Percentiles rank a stretch among this genome's conserved stretches.
Conservation (phyloP, 2,888 invertebrate genomes). For the Chesias legatella region DNA sequence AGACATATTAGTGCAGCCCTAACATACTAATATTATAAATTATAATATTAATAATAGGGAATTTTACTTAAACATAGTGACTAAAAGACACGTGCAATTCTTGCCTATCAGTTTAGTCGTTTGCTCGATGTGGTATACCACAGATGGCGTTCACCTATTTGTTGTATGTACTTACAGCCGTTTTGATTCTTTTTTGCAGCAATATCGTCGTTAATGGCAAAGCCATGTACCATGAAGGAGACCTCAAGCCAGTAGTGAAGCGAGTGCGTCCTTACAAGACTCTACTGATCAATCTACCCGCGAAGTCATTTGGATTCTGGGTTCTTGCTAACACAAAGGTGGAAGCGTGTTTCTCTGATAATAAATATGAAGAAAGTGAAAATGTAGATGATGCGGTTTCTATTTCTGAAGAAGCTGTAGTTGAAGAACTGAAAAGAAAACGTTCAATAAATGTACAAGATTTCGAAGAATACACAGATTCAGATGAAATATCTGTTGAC, state of each 20-base stretch:
- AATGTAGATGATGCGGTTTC: constrained; percentile 18
- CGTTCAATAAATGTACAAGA: constrained; percentile 38
- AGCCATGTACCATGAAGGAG: constrained; percentile 78
- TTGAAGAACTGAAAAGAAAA: constrained; percentile 36
- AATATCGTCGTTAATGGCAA: constrained; percentile 83
- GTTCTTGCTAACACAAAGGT: constrained; percentile 84
- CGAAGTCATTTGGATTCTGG: constrained; percentile 87
- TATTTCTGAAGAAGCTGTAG: constrained; percentile 30
- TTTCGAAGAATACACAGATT: constrained; percentile 28
- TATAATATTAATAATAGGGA: no score
- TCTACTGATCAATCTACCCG: constrained; percentile 81
- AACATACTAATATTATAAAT: no score
- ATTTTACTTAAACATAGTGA: no score
- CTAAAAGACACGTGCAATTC: no score
- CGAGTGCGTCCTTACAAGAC: constrained; percentile 74
- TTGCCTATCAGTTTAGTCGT: no score
- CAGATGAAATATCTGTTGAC: constrained; percentile 31
- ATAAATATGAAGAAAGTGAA: constrained; percentile 28
- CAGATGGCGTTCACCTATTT: no score
- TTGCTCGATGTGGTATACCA: no score
- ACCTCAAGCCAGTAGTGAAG: constrained; percentile 77
- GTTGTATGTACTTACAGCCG: no score
- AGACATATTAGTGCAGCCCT: no score
- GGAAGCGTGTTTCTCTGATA: constrained; percentile 69
- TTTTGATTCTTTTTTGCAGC: no score